Evolutionary conservation across 2,797 vertebrate species (phyloP), one percentile per base, ranked within the genome.

Genomic region (Sebastes itinus): DNA sequence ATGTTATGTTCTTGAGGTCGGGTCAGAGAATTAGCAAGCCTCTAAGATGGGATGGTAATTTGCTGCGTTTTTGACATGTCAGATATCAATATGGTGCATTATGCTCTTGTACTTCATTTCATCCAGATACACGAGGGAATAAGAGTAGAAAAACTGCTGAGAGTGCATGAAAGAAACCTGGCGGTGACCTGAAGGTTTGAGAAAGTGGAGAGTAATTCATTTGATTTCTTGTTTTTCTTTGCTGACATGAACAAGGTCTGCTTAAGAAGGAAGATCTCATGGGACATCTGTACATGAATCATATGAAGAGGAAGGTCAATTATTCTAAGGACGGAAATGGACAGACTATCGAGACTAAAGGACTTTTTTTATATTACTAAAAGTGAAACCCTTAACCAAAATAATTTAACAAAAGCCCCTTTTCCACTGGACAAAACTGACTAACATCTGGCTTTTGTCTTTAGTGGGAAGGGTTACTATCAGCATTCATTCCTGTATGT

Each of bases 51-150:
- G 83, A 90, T 38, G 52, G 78, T 86, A 88, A 89, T 86, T 80
- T 86, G 86, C 87, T 63, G 30, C 32, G 83, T 87, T 91, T 87
- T 87, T 83, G 90, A 89, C 92, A 87, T 81, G 88, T 83, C 70
- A 23, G 77, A 89, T 82, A 79, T 89, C 82, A 82, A 90, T 87
- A 83, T 28, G 70, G 83, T 91, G 90, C 91, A 91, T 92, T 90
- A 91, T 61, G 75, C 81, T 81, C 63, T 28, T 82, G 78, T 80
- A 80, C 86, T 86, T 91, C 64, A 89, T 91, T 92, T 91, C 54
- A 80, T 80, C 70, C 75, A 5, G 58, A 76, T 66, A 30, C 90
- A 78, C 68, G 0, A 18, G 88, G 83, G 89, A 77, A 61, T 67
- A 22, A 22, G 16, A 77, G 61, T 0, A 82, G 74, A 82, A 80